Evolutionary conservation across 2,888 invertebrate genomes (phyloP), one percentile per base, ranked within the genome.

Genomic region (Acronicta psi): DNA sequence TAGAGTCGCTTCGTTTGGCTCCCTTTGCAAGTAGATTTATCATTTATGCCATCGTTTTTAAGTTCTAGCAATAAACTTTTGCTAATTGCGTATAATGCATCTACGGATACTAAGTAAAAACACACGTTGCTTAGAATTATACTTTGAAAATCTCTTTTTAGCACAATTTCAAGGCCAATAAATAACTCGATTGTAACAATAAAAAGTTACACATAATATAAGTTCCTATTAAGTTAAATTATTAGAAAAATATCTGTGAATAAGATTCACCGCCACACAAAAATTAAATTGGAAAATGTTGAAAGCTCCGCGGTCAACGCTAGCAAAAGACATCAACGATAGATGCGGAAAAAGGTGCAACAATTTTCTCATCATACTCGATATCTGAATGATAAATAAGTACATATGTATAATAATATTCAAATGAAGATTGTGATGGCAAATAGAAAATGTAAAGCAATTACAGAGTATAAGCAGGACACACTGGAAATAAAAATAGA

Each of bases 1-100:
- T 88, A 90, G 89, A 84, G 83, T 69, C 83, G 86, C 86, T 85
- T 86, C 84, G 85, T 86, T 87, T 87, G 78, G 81, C 78, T 81
- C 80, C 76, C 79, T 81, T 81, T 72, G 75, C 79, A 64, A 76
- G 73, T 45, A 61, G 59, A 74, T 76, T 72, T 74, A 79, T 81
- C 74, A 81, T 80, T 80, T 80, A 79, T 79, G 77, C 59, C 63
- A 75, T 78, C 73, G 67, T 69, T 79, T 76, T 75, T 73, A 63
- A 79, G 65, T 70, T 65, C 52, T 49, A 45, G 18, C 38, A 23
- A 40, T 59, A 54, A 66, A 56, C 36, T 46, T 57, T 54, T 46
- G 20, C 47, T 59, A 71, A 71, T 59, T 44, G 16, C 42, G 5
- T 55, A 36, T 64, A 71, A 71, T 54, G 37, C 23, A 10, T 34